phyloP scores from a whole-genome alignment of 2,113 vertebrate species.

The Xenopus laevis region DNA sequence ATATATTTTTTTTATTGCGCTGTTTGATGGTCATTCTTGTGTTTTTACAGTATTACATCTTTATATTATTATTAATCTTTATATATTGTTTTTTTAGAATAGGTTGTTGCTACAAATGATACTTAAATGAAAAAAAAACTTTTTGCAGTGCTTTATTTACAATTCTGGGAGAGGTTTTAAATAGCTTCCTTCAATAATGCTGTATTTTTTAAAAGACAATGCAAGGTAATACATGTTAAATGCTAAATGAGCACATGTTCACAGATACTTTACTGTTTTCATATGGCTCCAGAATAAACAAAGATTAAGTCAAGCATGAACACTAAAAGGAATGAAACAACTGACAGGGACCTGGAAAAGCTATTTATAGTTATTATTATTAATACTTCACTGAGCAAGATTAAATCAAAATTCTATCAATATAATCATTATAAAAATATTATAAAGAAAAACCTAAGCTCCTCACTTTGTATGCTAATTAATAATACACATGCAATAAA shows the following conservation, averaged over 20 bases:
- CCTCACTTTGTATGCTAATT: background rate
- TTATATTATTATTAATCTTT: no score
- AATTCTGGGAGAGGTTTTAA: background rate
- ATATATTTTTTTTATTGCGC: no score
- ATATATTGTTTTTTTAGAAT: no score
- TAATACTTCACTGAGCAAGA: background rate
- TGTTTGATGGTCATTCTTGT: no score
- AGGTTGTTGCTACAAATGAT: no score
- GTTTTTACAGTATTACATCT: no score
- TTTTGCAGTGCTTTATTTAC: conserved; percentile 28
- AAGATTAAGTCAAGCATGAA: background rate
- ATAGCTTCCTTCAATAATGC: background rate
- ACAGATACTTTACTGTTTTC: background rate
- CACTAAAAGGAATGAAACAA: conserved; percentile 17
- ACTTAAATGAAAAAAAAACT: background rate
- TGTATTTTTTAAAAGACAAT: conserved; percentile 12
- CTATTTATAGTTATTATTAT: background rate
- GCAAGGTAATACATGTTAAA: background rate
- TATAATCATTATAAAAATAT: background rate
- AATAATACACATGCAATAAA: background rate
- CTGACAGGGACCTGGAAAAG: conserved; percentile 14
- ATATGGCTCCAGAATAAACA: conserved; percentile 6
- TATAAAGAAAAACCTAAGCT: background rate
- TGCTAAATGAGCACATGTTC: conserved; percentile 5
- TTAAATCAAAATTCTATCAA: background rate